Conservation (phyloP, 2,113 vertebrate genomes). For the human (Homo sapiens) region GRCh38 chr3:158406001-158406500, state of each 20-base stretch:
- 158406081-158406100: constrained; percentile 37
- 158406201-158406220: constrained; percentile 48
- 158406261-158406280: background rate
- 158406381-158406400: background rate
- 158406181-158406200: constrained; percentile 23
- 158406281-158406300: constrained; percentile 6
- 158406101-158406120: background rate
- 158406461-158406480: constrained; percentile 64
- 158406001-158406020: constrained; percentile 40
- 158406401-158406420: constrained; percentile 15
- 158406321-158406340: background rate
- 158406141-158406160: constrained; percentile 48
- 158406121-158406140: constrained; percentile 50
- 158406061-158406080: constrained; percentile 14
- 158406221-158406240: constrained; percentile 44
- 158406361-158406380: constrained; percentile 37
- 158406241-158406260: background rate
- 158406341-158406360: background rate
- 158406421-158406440: constrained; percentile 10
- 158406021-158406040: constrained; percentile 12
- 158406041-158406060: constrained; percentile 35
- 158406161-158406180: constrained; percentile 10
- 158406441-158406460: constrained; percentile 61
- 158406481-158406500: constrained; percentile 57
- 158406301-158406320: background rate